These are phyloP conservation scores for Microplitis demolitor DNA, from an alignment of 1,140 invertebrate genomes.

Conservation along the genomic window DNA sequence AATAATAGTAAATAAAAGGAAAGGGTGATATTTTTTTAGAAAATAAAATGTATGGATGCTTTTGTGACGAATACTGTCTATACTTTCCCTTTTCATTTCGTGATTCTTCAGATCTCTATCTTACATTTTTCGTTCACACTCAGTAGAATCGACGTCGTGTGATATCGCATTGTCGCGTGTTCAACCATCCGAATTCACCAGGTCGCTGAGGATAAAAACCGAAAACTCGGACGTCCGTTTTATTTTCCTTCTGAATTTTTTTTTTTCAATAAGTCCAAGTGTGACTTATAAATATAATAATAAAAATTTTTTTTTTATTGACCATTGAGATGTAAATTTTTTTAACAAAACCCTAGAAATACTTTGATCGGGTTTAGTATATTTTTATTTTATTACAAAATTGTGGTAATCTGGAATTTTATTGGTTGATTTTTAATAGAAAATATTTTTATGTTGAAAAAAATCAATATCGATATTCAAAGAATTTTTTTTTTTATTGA, in stretches of 20 bases:
- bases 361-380: no score
- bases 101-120: neutral
- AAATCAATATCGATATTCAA: no score
- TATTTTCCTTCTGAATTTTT: no score
- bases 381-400: no score
- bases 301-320: no score
- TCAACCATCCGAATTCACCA: slow-evolving; percentile 5
- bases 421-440: no score
- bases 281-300: no score
- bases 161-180: slow-evolving; percentile 16
- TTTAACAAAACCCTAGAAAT: no score
- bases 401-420: no score
- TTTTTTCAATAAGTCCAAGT: no score
- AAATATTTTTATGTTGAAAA: no score
- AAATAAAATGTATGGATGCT: neutral
- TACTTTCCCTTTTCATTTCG: neutral
- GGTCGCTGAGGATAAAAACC: neutral
- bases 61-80: neutral
- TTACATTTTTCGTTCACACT: neutral
- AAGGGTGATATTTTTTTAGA: neutral
- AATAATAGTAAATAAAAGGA: neutral
- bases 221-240: neutral
- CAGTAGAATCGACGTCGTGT: neutral
- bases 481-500: no score
- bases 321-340: neutral